phyloP scores from a whole-genome alignment of 1,140 invertebrate species.

The Eufriesea mexicana region DNA sequence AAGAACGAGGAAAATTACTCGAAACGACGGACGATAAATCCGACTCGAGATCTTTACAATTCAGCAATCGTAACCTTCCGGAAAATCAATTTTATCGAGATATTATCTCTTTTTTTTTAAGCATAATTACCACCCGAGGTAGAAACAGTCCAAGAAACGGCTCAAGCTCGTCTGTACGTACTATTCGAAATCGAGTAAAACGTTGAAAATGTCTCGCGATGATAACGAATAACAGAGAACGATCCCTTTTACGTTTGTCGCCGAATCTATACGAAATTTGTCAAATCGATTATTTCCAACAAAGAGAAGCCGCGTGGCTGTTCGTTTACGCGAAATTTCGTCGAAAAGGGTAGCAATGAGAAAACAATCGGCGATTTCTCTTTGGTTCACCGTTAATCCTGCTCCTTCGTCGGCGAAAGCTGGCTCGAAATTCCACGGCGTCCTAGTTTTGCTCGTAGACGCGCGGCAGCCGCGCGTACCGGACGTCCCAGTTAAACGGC shows the following conservation, averaged over 20 bases:
- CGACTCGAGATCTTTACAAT: background rate
- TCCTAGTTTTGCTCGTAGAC: conserved; percentile 29
- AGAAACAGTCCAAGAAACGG: too few species aligned
- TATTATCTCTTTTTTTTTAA: too few species aligned
- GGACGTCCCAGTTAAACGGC: conserved; percentile 68
- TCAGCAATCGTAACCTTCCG: too few species aligned
- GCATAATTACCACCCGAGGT: too few species aligned
- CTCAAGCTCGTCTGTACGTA: too few species aligned
- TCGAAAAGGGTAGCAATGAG: background rate
- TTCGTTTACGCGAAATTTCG: background rate
- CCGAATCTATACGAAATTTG: background rate
- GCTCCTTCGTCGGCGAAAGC: background rate
- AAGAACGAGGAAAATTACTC: background rate
- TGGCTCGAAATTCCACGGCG: conserved; percentile 23
- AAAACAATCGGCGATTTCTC: background rate
- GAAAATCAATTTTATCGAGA: too few species aligned
- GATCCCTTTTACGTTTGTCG: background rate
- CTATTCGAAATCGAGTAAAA: too few species aligned
- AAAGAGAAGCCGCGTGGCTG: too few species aligned
- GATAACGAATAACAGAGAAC: background rate
- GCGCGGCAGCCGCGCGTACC: conserved; percentile 49
- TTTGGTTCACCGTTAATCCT: background rate
- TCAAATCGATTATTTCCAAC: too few species aligned
- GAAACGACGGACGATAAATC: background rate
- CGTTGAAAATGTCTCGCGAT: background rate